Percentiles rank a stretch among this genome's conserved stretches.
phyloP scores from a whole-genome alignment of 2,113 vertebrate species.

The Asarcornis scutulata region DNA sequence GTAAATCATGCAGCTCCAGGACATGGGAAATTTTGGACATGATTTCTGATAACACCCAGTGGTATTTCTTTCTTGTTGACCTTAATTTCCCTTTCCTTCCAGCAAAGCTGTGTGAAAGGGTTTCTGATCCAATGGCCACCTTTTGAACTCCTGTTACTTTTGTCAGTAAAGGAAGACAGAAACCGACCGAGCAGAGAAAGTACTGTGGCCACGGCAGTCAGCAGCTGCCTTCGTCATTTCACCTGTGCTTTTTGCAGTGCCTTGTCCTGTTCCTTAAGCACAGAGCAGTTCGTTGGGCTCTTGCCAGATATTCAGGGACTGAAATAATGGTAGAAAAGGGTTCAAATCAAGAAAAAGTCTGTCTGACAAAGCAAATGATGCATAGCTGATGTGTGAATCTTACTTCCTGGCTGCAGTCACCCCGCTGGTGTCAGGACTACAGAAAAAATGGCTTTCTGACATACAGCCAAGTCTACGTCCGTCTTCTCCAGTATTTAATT shows the following conservation, averaged over 20 bases:
- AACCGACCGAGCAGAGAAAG: slow-evolving; percentile 50
- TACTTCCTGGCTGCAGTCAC: not conserved
- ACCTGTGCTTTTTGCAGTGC: not conserved
- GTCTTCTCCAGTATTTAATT: not conserved
- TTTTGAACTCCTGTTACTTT: slow-evolving; percentile 45
- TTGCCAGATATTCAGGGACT: not conserved
- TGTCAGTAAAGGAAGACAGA: slow-evolving; percentile 1
- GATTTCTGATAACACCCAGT: not conserved
- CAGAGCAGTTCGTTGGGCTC: not conserved
- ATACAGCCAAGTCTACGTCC: not conserved
- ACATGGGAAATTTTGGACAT: not conserved
- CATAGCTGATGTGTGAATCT: not conserved
- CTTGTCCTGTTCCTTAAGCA: not conserved
- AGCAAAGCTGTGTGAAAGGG: not conserved
- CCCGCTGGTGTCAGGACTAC: not conserved
- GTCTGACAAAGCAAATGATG: not conserved
- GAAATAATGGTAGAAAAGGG: not conserved
- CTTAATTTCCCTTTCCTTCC: slow-evolving; percentile 30
- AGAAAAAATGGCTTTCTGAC: not conserved
- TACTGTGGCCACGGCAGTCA: not conserved
- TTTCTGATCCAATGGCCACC: not conserved
- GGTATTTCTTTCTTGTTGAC: not conserved
- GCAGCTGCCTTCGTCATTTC: not conserved
- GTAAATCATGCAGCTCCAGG: not conserved
- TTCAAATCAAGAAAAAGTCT: not conserved